These are phyloP conservation scores for Rhagonycha lutea DNA, from an alignment of 2,888 invertebrate species.

Conservation along the genomic window DNA sequence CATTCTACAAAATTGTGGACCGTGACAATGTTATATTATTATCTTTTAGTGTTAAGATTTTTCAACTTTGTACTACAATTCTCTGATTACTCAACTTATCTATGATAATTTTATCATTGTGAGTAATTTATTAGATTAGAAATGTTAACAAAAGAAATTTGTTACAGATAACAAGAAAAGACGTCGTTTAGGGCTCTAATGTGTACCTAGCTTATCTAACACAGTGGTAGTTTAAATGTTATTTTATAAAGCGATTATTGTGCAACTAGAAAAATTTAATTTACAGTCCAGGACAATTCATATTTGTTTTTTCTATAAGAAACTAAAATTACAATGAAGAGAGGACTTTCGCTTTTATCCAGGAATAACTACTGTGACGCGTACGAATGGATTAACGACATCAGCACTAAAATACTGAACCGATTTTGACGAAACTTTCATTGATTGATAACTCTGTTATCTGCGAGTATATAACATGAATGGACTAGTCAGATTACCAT, in stretches of 20 bases:
- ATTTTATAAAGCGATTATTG: neutral
- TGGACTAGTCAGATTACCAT: too few relatives aligned
- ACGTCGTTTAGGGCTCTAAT: neutral
- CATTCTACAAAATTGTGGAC: neutral
- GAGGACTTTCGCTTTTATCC: too few relatives aligned
- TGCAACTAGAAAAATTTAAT: neutral
- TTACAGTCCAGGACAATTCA: neutral
- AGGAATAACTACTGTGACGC: too few relatives aligned
- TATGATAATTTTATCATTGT: neutral
- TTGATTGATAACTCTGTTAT: too few relatives aligned
- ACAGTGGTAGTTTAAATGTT: neutral
- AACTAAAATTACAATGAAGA: too few relatives aligned
- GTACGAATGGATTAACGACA: too few relatives aligned
- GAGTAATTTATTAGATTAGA: neutral
- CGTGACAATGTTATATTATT: neutral
- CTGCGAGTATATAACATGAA: too few relatives aligned
- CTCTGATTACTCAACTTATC: neutral
- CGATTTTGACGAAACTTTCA: too few relatives aligned
- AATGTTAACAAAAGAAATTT: neutral
- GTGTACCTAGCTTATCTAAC: neutral
- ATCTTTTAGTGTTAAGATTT: neutral
- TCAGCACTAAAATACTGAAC: too few relatives aligned
- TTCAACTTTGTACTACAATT: neutral
- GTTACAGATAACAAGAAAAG: neutral
- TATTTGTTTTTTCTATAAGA: neutral